Evolutionary conservation across 2,888 invertebrate genomes (phyloP), one percentile per base, ranked within the genome.

Genomic region (Sialis fuliginosa): DNA sequence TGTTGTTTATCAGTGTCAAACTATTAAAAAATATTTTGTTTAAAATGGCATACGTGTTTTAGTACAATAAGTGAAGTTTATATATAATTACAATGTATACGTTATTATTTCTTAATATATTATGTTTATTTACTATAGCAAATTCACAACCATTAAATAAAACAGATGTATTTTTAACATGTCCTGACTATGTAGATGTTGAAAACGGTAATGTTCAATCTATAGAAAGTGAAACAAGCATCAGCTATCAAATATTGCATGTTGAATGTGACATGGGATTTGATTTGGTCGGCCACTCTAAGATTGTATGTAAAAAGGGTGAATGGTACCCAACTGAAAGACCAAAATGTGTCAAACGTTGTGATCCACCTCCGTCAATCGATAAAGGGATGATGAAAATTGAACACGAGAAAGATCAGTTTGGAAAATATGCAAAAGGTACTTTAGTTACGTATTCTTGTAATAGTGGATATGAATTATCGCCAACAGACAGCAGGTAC

Each of bases 381-480:
- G 54, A 55, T 45, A 58, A 63, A 48, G 63, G 62, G n/a, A 52
- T 52, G 8, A 50, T 61, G 12, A 52, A 57, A 35, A 55, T 63
- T 31, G 60, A 60, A 45, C 58, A 56, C 30, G 48, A 48, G 8
- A 50, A 52, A 42, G 57, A 55, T 44, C 55, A 54, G 6, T 49
- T 55, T 32, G 59, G 59, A 8, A 52, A 50, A 35, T 62, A 59
- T 52, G 53, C 52, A 30, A 60, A 61, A 52, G 64, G 64, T 12
- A 56, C 63, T 9, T 42, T 62, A 33, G 64, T 59, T 0, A 62
- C 54, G 4, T 65, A 64, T 47, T 50, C 55, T 2, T 66, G 66
- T 51, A 53, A 52, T 34, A 54, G 56, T 42, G 62, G 60, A 12
- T 64, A 57, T 51, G 49, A 54, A 33, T 53, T 66, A 31, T 50